A percentile compares a stretch with the other conserved stretches of the same genome.
These are phyloP conservation scores for Drosophila trapezifrons DNA, from an alignment of 1,140 invertebrate species.

Conservation along the genomic window DNA sequence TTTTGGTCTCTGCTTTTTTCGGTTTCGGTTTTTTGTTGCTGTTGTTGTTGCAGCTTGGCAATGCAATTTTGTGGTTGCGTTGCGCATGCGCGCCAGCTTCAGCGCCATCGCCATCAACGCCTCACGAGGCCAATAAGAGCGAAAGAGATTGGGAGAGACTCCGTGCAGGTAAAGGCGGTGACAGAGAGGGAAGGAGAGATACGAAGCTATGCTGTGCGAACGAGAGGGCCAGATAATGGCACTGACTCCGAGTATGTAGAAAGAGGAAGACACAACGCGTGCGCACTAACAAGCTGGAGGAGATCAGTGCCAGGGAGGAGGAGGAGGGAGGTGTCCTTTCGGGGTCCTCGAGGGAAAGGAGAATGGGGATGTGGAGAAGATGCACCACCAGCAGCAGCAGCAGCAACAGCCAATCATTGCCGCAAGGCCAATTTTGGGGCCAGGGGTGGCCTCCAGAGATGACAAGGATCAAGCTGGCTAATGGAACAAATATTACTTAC, in stretches of 20 bases:
- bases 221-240: conserved; percentile 8
- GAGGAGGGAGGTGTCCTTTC: conserved; percentile 17
- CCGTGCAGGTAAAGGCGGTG: background rate
- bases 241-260: background rate
- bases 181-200: background rate
- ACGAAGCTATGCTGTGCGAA: background rate
- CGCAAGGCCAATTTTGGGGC: conserved; percentile 75
- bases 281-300: conserved; percentile 54
- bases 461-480: background rate
- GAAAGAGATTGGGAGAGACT: background rate
- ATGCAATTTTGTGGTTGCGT: conserved; percentile 71
- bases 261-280: conserved; percentile 54
- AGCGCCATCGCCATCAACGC: conserved; percentile 85
- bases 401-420: conserved; percentile 76
- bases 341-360: background rate
- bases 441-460: conserved; percentile 50
- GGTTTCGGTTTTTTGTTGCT: background rate
- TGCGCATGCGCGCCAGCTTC: conserved; percentile 84
- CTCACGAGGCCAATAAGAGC: conserved; percentile 65
- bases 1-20: conserved; percentile 7
- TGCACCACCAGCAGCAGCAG: conserved; percentile 13
- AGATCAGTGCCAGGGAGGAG: conserved; percentile 29
- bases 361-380: conserved; percentile 7
- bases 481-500: background rate
- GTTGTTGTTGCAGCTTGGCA: conserved; percentile 13